Percentiles rank a stretch among this genome's conserved stretches.
Conservation (phyloP, 2,113 vertebrate species). For the Cynocephalus volans region DNA sequence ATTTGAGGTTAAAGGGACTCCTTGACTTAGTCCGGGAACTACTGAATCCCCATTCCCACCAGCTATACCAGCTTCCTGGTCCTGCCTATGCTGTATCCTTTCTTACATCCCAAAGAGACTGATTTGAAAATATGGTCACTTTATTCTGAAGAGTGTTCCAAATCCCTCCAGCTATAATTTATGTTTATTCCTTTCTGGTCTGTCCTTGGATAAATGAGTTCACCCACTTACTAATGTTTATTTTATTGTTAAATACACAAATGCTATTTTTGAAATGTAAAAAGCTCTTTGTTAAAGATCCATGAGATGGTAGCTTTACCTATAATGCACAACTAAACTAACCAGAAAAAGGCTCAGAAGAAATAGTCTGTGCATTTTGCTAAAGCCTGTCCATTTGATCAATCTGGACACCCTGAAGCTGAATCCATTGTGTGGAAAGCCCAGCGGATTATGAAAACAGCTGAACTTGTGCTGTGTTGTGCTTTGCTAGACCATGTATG, state of each 20-base stretch:
- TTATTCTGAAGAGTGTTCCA: conserved; percentile 52
- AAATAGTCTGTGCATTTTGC: conserved; percentile 56
- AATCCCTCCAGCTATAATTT: conserved; percentile 40
- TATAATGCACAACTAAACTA: conserved; percentile 26
- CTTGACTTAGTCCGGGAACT: not conserved
- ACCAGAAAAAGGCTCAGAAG: conserved; percentile 62
- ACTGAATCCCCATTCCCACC: not conserved
- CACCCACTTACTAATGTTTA: not conserved
- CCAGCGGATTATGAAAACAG: conserved; percentile 64
- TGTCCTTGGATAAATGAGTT: conserved; percentile 52
- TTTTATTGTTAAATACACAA: conserved; percentile 64
- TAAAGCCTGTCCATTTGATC: conserved; percentile 48
- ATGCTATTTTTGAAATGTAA: conserved; percentile 57
- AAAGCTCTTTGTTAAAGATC: conserved; percentile 59
- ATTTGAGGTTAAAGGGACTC: conserved; percentile 2
- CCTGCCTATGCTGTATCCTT: not conserved
- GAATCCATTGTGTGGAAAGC: conserved; percentile 60
- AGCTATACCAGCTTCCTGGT: not conserved
- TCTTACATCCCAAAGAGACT: not conserved
- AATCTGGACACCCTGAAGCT: conserved; percentile 17
- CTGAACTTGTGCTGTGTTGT: conserved; percentile 48
- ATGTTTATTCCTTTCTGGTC: conserved; percentile 44
- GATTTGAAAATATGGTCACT: conserved; percentile 57
- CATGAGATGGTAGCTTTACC: not conserved
- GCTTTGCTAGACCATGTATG: conserved; percentile 47